Evolutionary conservation across 2,888 invertebrate species (phyloP).

Genomic region (Vesta saturnalis): DNA sequence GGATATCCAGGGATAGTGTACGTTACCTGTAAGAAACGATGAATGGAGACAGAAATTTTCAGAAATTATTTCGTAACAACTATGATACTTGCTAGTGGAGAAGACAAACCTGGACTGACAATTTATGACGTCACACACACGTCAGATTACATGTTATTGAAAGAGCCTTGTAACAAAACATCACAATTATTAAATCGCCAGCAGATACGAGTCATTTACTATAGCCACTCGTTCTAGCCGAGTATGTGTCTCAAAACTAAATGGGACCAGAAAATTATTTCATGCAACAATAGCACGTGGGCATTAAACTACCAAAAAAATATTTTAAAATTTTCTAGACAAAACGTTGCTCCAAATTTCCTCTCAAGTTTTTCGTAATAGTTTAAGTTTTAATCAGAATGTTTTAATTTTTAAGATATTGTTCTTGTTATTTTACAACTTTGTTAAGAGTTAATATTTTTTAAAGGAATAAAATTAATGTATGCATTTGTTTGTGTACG

Average conservation of each 20-base stretch:
- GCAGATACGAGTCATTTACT: neutral
- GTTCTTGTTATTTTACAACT: too few relatives aligned
- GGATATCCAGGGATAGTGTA: neutral
- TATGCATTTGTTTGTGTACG: too few relatives aligned
- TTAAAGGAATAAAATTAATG: too few relatives aligned
- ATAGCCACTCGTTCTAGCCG: neutral
- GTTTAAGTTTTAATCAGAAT: too few relatives aligned
- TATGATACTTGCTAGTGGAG: neutral
- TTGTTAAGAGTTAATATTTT: too few relatives aligned
- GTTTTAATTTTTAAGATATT: too few relatives aligned
- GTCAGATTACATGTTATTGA: neutral
- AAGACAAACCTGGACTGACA: neutral
- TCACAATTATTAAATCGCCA: too few relatives aligned
- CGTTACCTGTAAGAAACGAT: neutral
- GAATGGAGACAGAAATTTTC: neutral
- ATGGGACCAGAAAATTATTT: neutral
- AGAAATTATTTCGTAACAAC: too few relatives aligned
- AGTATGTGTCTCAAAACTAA: neutral
- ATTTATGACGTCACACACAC: neutral
- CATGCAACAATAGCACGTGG: too few relatives aligned
- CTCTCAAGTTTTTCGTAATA: neutral
- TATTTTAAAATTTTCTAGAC: neutral
- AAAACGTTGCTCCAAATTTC: neutral
- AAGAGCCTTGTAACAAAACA: neutral
- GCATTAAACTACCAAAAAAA: neutral